Conservation (phyloP, 2,797 vertebrate genomes). For the Pseudochaenichthys georgianus region DNA sequence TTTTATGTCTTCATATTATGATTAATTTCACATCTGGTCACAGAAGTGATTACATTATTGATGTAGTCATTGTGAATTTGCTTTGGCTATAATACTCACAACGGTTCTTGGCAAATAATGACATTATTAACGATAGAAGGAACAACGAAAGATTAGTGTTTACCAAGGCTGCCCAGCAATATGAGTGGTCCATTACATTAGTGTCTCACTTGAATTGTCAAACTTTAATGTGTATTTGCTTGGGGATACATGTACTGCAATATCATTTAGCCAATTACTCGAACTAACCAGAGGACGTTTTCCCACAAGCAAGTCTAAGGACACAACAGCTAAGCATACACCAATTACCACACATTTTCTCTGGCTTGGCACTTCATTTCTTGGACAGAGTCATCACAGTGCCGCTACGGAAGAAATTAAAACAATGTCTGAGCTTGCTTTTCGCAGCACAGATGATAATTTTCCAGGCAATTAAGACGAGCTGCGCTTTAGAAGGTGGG, state of each 20-base stretch:
- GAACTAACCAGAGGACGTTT: conserved; percentile 56
- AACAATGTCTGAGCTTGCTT: conserved; percentile 63
- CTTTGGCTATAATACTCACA: conserved; percentile 66
- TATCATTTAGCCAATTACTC: conserved; percentile 61
- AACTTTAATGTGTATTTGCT: not conserved
- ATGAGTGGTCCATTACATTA: not conserved
- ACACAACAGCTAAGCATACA: conserved; percentile 51
- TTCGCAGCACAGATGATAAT: conserved; percentile 76
- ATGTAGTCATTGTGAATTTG: conserved; percentile 72
- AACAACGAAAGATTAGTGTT: conserved; percentile 54
- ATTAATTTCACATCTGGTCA: conserved; percentile 76
- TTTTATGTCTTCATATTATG: conserved; percentile 72
- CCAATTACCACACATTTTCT: conserved; percentile 77
- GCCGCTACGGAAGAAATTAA: conserved; percentile 65
- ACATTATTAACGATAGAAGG: conserved; percentile 60
- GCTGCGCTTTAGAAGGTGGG: conserved; percentile 64
- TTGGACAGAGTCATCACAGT: conserved; percentile 62
- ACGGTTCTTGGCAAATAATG: conserved; percentile 72
- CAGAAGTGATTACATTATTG: conserved; percentile 76
- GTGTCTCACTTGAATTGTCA: conserved; percentile 22
- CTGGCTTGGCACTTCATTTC: conserved; percentile 69
- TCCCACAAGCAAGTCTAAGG: conserved; percentile 65
- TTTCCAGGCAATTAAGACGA: conserved; percentile 82
- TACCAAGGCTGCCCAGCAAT: conserved; percentile 23
- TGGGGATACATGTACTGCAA: conserved; percentile 25